A percentile compares a stretch with the other conserved stretches of the same genome.
These are phyloP conservation scores for Scaptomyza montana DNA, from an alignment of 1,140 invertebrate species.

Conservation along the genomic window DNA sequence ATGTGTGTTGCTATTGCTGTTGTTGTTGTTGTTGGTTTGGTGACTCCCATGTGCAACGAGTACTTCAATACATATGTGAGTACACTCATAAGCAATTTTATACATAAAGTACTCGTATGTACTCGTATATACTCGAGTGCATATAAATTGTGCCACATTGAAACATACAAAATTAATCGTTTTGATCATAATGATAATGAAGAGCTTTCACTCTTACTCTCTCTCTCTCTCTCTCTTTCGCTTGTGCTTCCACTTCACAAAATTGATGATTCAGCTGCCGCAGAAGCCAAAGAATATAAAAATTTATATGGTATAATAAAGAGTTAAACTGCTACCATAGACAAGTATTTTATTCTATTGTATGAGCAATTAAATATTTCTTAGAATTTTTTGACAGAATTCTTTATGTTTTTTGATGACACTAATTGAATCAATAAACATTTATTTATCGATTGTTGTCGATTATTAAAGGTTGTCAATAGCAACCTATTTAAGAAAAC, in stretches of 20 bases:
- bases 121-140: constrained; percentile 10
- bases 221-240: background rate
- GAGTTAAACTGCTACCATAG: background rate
- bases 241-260: constrained; percentile 4
- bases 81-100: constrained; percentile 4
- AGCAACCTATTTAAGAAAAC: too few relatives aligned
- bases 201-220: constrained; percentile 20
- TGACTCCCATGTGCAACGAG: constrained; percentile 8
- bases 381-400: background rate
- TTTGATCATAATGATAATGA: constrained; percentile 66
- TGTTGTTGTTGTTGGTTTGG: constrained; percentile 6
- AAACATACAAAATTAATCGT: constrained; percentile 43
- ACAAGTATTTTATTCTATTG: background rate
- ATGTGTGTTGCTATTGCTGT: constrained; percentile 8
- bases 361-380: constrained; percentile 3
- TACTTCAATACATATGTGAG: constrained; percentile 6
- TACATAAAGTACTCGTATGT: constrained; percentile 22
- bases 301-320: constrained; percentile 2
- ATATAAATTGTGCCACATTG: constrained; percentile 57
- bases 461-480: too few relatives aligned
- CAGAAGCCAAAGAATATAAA: constrained; percentile 11
- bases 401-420: background rate
- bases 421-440: background rate
- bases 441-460: background rate
- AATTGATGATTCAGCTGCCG: constrained; percentile 66